Percentiles rank a stretch among this genome's conserved stretches.
phyloP scores from a whole-genome alignment of 1,140 invertebrate species.

The Panulirus ornatus region DNA sequence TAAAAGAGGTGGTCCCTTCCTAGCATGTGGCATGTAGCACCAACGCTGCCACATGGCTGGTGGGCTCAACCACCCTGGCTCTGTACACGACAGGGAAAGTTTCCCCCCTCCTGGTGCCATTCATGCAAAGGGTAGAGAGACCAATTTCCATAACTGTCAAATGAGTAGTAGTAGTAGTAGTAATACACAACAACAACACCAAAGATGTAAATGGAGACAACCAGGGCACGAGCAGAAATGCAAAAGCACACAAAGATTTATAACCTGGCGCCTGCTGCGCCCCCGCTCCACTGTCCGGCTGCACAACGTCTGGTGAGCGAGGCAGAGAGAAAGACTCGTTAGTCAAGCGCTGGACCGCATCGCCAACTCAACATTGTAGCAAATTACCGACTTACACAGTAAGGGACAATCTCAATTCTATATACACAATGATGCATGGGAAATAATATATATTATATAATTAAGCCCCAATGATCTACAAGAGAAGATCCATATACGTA shows the following conservation, averaged over 20 bases:
- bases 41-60: conserved; percentile 8
- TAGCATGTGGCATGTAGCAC: conserved; percentile 15
- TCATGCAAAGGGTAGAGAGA: conserved; percentile 59
- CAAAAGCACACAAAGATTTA: conserved; percentile 59
- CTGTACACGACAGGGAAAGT: conserved; percentile 28
- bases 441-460: conserved; percentile 56
- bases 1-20: conserved; percentile 10
- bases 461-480: conserved; percentile 63
- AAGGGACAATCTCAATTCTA: conserved; percentile 56
- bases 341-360: conserved; percentile 72
- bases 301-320: conserved; percentile 65
- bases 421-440: conserved; percentile 49
- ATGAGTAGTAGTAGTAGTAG: conserved; percentile 44
- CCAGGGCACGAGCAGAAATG: conserved; percentile 55
- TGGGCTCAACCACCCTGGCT: conserved; percentile 17
- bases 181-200: conserved; percentile 58
- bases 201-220: conserved; percentile 48
- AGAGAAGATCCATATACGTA: conserved; percentile 49
- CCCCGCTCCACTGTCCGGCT: conserved; percentile 64
- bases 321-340: conserved; percentile 70
- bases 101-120: conserved; percentile 58
- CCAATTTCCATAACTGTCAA: conserved; percentile 53
- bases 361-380: conserved; percentile 63
- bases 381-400: conserved; percentile 62
- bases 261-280: conserved; percentile 66